Conservation (phyloP, 1,140 invertebrate species). For the Drosophila trapezifrons region DNA sequence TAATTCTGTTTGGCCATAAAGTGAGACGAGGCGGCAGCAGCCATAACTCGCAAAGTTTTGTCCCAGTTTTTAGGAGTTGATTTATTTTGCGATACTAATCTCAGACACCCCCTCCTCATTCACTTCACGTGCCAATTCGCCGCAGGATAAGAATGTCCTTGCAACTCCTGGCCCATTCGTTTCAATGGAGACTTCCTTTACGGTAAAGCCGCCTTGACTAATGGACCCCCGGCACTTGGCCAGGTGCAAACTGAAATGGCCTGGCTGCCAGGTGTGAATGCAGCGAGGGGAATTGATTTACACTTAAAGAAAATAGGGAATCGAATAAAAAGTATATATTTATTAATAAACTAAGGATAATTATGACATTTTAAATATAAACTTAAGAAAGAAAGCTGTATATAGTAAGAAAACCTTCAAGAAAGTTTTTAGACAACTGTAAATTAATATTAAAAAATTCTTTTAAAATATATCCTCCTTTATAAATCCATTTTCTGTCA, state of each 20-base stretch:
- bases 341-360: neutral
- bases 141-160: constrained; percentile 16
- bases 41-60: constrained; percentile 16
- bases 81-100: constrained; percentile 29
- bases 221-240: constrained; percentile 29
- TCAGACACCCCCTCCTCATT: neutral
- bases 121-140: constrained; percentile 29
- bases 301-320: neutral
- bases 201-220: constrained; percentile 46
- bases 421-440: no score
- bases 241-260: constrained; percentile 48
- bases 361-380: no score
- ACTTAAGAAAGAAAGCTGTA: no score
- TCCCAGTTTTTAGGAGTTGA: constrained; percentile 41
- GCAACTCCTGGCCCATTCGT: constrained; percentile 26
- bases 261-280: constrained; percentile 23
- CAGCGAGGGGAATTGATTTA: neutral
- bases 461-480: neutral
- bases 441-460: neutral
- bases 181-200: constrained; percentile 29
- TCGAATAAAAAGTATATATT: neutral
- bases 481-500: neutral
- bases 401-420: no score
- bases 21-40: constrained; percentile 4
- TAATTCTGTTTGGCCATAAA: constrained; percentile 22